These are phyloP conservation scores for Steinernema feltiae DNA, from an alignment of 1,140 invertebrate genomes.

Conservation along the genomic window DNA sequence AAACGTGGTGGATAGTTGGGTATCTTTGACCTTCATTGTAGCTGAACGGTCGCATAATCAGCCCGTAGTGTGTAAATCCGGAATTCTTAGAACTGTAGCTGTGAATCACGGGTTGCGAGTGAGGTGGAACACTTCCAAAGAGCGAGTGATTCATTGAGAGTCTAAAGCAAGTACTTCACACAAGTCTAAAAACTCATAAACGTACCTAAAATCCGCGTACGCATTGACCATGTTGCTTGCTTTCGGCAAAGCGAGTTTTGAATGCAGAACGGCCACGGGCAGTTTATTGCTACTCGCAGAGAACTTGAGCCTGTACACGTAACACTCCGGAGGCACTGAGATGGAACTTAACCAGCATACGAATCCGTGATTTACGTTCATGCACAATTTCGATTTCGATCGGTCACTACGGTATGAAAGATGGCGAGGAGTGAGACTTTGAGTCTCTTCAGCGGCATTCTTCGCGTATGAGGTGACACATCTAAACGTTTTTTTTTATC, in stretches of 20 bases:
- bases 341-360: slow-evolving; percentile 83
- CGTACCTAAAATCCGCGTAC: not conserved
- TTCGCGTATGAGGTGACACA: slow-evolving; percentile 60
- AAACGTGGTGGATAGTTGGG: slow-evolving; percentile 90
- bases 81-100: slow-evolving; percentile 69
- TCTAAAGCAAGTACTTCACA: slow-evolving; percentile 16
- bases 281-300: slow-evolving; percentile 66
- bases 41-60: slow-evolving; percentile 82
- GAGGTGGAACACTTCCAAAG: slow-evolving; percentile 23
- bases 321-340: slow-evolving; percentile 71
- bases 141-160: not conserved
- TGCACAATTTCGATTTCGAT: slow-evolving; percentile 58
- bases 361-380: slow-evolving; percentile 60
- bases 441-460: slow-evolving; percentile 45
- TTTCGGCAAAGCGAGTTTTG: slow-evolving; percentile 14
- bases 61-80: slow-evolving; percentile 68
- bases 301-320: slow-evolving; percentile 67
- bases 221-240: not conserved
- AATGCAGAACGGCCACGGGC: slow-evolving; percentile 24
- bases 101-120: slow-evolving; percentile 69
- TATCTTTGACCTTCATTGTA: slow-evolving; percentile 72
- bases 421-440: slow-evolving; percentile 14
- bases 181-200: slow-evolving; percentile 4
- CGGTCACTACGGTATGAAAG: slow-evolving; percentile 67
- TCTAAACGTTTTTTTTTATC: slow-evolving; percentile 47